Evolutionary conservation across 2,888 invertebrate genomes (phyloP).

Genomic region (Spodoptera exigua): DNA sequence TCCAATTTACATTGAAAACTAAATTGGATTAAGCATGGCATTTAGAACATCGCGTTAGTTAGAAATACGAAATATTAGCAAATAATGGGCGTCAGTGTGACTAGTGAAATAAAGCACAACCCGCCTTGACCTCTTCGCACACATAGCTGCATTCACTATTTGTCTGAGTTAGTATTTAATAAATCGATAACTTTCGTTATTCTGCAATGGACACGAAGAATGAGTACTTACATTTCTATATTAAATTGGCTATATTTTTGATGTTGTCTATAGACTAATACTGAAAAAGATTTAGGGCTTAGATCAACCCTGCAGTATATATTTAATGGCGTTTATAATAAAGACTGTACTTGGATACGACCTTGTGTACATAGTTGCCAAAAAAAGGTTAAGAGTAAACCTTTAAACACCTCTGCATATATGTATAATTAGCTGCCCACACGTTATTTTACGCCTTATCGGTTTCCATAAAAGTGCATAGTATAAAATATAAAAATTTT

Average conservation of each 20-base stretch:
- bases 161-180: constrained; percentile 63
- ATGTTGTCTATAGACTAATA: background rate
- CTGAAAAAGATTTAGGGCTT: background rate
- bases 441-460: constrained; percentile 23
- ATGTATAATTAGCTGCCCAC: constrained; percentile 49
- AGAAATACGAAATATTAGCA: constrained; percentile 32
- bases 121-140: constrained; percentile 69
- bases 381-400: constrained; percentile 40
- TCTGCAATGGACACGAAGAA: constrained; percentile 41
- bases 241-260: background rate
- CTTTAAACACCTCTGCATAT: constrained; percentile 18
- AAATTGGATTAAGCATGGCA: constrained; percentile 3
- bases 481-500: constrained; percentile 27
- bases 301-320: constrained; percentile 3
- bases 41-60: constrained; percentile 3
- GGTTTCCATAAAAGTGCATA: constrained; percentile 49
- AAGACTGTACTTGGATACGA: constrained; percentile 36
- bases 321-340: constrained; percentile 14
- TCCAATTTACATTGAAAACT: too few relatives aligned
- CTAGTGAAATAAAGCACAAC: constrained; percentile 56
- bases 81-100: constrained; percentile 36
- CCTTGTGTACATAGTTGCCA: constrained; percentile 44
- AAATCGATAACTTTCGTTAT: constrained; percentile 69
- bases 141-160: constrained; percentile 65
- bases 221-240: background rate